These are phyloP conservation scores for Pyrgilauda ruficollis DNA, from an alignment of 2,113 vertebrate species.

Conservation along the genomic window DNA sequence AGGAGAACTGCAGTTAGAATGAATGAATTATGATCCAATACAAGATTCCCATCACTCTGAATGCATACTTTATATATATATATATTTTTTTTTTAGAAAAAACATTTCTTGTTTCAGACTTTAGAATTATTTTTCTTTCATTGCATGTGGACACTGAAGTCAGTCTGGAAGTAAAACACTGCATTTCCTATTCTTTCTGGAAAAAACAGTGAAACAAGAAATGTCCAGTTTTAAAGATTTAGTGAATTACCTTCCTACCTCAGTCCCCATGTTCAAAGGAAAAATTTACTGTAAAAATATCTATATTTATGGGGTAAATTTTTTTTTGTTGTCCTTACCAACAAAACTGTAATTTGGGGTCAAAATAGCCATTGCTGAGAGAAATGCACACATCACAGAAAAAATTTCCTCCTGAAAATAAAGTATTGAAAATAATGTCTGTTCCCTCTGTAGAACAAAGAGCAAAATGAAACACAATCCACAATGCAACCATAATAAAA, in stretches of 20 bases:
- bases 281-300: neutral
- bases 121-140: neutral
- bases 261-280: neutral
- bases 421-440: slow-evolving; percentile 1
- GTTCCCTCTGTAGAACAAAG: slow-evolving; percentile 5
- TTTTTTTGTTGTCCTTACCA: neutral
- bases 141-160: neutral
- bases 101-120: neutral
- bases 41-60: neutral
- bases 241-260: neutral
- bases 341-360: neutral
- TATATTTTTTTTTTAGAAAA: neutral
- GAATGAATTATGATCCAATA: neutral
- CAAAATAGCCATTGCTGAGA: neutral
- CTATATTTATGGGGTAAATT: neutral
- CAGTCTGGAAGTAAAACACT: neutral
- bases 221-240: neutral
- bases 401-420: neutral
- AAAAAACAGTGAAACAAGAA: neutral
- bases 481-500: slow-evolving; percentile 55
- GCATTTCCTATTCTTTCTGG: neutral
- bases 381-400: neutral
- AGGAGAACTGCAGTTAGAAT: neutral
- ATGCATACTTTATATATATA: neutral
- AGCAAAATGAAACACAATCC: slow-evolving; percentile 32